Percentiles rank a stretch among this genome's conserved stretches.
These are phyloP conservation scores for Gastrophysa polygoni DNA, from an alignment of 2,888 invertebrate species.

Conservation along the genomic window DNA sequence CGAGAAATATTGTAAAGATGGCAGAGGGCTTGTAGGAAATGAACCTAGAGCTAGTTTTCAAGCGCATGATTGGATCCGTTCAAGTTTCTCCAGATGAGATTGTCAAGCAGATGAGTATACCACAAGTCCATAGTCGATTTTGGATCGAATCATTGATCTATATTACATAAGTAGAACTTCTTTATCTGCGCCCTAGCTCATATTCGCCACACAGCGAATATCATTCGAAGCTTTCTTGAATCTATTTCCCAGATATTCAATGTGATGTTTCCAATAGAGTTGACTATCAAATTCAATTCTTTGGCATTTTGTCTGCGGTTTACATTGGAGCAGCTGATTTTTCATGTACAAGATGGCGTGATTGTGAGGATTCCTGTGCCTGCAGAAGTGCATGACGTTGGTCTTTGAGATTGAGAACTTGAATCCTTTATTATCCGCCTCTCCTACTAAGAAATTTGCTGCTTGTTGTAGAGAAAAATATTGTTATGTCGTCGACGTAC, in stretches of 20 bases:
- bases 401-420: constrained; percentile 1
- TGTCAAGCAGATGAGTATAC: background rate
- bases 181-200: background rate
- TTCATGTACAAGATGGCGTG: background rate
- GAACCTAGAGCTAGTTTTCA: background rate
- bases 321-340: background rate
- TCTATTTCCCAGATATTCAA: background rate
- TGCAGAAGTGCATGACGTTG: background rate
- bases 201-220: background rate
- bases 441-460: background rate
- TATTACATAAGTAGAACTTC: no score
- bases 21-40: background rate
- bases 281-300: no score
- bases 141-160: background rate
- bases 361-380: background rate
- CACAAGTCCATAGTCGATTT: background rate
- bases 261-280: no score
- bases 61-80: no score
- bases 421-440: background rate
- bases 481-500: background rate
- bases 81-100: no score
- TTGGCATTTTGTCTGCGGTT: background rate
- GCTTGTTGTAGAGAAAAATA: constrained; percentile 2
- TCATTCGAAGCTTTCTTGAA: background rate
- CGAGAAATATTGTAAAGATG: background rate